Conservation (phyloP, 2,113 vertebrate genomes). For the Eubucco bourcierii region DNA sequence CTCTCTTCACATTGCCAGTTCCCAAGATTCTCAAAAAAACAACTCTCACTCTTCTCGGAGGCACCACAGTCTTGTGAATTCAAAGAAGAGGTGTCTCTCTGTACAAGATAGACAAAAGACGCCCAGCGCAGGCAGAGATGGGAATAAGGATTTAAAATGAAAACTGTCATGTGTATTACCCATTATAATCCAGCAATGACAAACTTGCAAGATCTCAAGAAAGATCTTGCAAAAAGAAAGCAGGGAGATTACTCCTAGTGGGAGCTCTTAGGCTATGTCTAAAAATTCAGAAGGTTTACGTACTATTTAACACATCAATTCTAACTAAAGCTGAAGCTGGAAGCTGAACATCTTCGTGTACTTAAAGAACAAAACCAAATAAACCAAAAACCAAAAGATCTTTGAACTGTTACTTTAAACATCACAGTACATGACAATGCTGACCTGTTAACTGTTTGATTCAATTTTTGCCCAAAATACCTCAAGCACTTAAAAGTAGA, state of each 20-base stretch:
- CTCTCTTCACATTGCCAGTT: background rate
- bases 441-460: background rate
- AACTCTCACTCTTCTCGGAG: background rate
- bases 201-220: background rate
- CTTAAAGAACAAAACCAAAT: background rate
- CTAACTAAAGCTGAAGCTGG: background rate
- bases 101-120: background rate
- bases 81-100: background rate
- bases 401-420: background rate
- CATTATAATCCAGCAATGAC: background rate
- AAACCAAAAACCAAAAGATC: background rate
- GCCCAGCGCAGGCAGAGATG: background rate
- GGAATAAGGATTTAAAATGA: background rate
- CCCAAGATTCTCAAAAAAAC: background rate
- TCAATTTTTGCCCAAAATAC: background rate
- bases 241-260: background rate
- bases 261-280: background rate
- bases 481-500: background rate
- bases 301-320: background rate
- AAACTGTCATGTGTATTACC: background rate
- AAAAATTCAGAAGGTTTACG: background rate
- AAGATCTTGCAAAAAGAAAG: too few species aligned
- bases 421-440: background rate
- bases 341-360: background rate
- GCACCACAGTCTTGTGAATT: background rate